Conservation (phyloP, 2,113 vertebrate genomes). For the Tamias sibiricus region DNA sequence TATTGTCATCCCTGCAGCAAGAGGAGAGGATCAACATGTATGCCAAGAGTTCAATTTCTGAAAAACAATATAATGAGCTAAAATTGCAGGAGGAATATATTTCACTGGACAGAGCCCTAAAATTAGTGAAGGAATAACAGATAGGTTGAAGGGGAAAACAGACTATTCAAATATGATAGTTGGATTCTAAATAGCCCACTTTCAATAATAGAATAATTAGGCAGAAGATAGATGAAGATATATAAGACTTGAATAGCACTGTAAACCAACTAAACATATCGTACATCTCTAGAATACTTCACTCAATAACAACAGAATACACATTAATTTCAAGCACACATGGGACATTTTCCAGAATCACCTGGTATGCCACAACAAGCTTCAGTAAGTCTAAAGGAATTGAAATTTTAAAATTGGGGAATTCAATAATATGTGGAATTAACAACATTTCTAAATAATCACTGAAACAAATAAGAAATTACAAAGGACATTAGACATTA, state of each 20-base stretch:
- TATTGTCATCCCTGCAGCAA: neutral
- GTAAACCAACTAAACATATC: neutral
- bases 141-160: neutral
- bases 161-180: neutral
- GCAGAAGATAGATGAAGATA: neutral
- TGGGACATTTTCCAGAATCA: neutral
- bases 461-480: neutral
- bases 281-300: neutral
- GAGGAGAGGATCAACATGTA: accelerated
- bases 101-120: neutral
- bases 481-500: neutral
- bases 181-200: neutral
- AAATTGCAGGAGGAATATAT: neutral
- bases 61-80: neutral
- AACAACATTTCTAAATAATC: neutral
- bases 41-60: neutral
- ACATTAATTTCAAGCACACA: neutral
- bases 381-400: neutral
- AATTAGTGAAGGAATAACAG: neutral
- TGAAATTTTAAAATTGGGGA: neutral
- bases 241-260: neutral
- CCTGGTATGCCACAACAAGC: too few relatives aligned
- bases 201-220: neutral
- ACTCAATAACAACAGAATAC: neutral
- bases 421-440: neutral